Conservation (phyloP, 1,140 invertebrate genomes). For the Chrysomallon squamiferum region DNA sequence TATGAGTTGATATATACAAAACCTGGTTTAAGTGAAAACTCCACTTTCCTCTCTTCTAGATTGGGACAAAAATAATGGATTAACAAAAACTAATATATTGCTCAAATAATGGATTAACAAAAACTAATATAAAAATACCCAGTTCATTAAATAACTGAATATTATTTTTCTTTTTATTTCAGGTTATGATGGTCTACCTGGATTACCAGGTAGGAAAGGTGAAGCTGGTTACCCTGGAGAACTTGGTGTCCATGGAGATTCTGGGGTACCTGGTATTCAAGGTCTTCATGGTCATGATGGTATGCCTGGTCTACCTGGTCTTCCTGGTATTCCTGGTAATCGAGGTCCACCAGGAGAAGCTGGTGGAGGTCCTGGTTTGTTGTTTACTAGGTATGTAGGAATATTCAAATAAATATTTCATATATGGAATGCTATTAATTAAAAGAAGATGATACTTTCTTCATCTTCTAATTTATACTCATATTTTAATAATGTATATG, state of each 20-base stretch:
- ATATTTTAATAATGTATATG: no score
- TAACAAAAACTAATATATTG: no score
- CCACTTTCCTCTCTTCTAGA: no score
- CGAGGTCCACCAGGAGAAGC: slow-evolving; percentile 15
- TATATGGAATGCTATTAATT: no score
- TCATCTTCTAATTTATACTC: no score
- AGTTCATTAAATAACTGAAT: no score
- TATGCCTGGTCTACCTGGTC: slow-evolving; percentile 34
- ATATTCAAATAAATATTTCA: no score
- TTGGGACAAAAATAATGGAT: no score
- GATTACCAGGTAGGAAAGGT: slow-evolving; percentile 63
- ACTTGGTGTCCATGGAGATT: slow-evolving; percentile 13
- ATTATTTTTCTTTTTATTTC: not conserved
- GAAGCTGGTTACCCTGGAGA: slow-evolving; percentile 69
- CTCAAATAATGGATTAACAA: no score
- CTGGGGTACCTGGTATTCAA: slow-evolving; percentile 62
- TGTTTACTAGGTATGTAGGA: slow-evolving; percentile 49
- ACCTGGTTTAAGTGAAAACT: no score
- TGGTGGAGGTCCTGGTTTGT: slow-evolving; percentile 65
- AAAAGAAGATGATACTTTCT: not conserved
- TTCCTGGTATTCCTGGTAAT: slow-evolving; percentile 16
- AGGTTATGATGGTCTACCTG: slow-evolving; percentile 67
- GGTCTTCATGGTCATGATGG: slow-evolving; percentile 64
- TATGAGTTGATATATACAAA: no score
- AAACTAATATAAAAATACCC: no score